A percentile compares a stretch with the other conserved stretches of the same genome.
Evolutionary conservation across 2,888 invertebrate species (phyloP).

Genomic region (Drosophila setosimentum): DNA sequence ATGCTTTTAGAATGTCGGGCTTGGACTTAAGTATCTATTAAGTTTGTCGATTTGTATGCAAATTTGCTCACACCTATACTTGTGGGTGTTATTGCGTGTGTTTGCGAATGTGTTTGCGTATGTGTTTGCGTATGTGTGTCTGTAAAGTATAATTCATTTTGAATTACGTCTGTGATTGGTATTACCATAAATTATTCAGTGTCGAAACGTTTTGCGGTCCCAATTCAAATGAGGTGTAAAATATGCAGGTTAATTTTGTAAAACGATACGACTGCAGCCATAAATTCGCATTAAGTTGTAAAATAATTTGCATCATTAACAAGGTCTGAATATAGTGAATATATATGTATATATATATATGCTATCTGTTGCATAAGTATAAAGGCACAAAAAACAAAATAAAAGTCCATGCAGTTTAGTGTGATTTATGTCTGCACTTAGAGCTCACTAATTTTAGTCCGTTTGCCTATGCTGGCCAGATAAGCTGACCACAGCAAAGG

Average conservation of each 20-base stretch:
- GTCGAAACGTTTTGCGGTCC: constrained; percentile 63
- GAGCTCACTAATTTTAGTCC: constrained; percentile 60
- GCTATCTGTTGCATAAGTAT: constrained; percentile 19
- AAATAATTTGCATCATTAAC: constrained; percentile 58
- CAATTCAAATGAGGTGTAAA: constrained; percentile 63
- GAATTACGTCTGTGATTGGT: constrained; percentile 61
- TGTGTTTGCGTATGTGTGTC: constrained; percentile 18
- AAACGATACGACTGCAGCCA: constrained; percentile 45
- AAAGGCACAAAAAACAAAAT: neutral
- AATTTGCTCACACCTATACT: constrained; percentile 36
- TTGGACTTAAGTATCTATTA: constrained; percentile 59
- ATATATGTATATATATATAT: too few species aligned
- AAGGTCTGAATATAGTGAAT: constrained; percentile 7
- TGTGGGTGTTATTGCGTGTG: constrained; percentile 7
- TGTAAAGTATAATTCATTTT: constrained; percentile 51
- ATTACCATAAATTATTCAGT: constrained; percentile 69
- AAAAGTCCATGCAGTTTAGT: constrained; percentile 18
- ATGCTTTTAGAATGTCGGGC: constrained; percentile 14
- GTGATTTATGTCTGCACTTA: constrained; percentile 47
- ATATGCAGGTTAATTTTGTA: constrained; percentile 62
- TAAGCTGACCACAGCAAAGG: constrained; percentile 59
- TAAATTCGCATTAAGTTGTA: constrained; percentile 70
- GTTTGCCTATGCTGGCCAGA: constrained; percentile 40
- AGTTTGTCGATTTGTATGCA: constrained; percentile 56
- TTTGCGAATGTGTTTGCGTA: constrained; percentile 12